A percentile compares a stretch with the other conserved stretches of the same genome.
phyloP scores from a whole-genome alignment of 2,888 invertebrate species.

The Scaptodrosophila latifasciaeformis region DNA sequence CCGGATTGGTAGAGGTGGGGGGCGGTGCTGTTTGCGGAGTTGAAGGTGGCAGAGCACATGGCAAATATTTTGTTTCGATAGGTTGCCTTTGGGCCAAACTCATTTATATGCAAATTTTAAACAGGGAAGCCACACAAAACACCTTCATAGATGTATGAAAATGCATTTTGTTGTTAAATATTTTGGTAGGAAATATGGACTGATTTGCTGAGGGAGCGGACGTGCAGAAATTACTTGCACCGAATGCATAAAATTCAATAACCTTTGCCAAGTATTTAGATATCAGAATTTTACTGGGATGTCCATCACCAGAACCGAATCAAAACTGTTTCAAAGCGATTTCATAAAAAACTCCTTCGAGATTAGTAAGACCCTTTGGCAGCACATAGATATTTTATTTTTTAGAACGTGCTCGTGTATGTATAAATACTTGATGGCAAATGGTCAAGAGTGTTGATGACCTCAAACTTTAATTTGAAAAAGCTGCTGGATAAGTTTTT shows the following conservation, averaged over 20 bases:
- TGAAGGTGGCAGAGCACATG: conserved; percentile 29
- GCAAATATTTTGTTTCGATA: conserved; percentile 66
- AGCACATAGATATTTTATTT: conserved; percentile 6
- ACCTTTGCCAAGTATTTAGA: conserved; percentile 54
- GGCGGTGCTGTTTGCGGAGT: conserved; percentile 3
- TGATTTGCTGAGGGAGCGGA: neutral
- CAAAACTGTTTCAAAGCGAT: conserved; percentile 24
- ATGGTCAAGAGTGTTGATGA: conserved; percentile 52
- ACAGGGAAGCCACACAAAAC: conserved; percentile 34
- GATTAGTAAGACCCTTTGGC: neutral
- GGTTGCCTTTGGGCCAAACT: conserved; percentile 65
- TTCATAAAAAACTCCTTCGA: neutral
- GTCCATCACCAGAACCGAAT: conserved; percentile 1
- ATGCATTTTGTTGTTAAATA: conserved; percentile 11
- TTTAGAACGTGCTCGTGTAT: conserved; percentile 49
- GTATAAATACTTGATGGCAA: conserved; percentile 54
- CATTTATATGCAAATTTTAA: conserved; percentile 65
- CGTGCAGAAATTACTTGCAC: conserved; percentile 51
- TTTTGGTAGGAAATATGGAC: neutral
- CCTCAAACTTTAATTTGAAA: conserved; percentile 37
- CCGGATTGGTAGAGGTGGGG: too few species aligned
- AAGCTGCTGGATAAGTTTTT: neutral
- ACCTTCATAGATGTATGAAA: conserved; percentile 4
- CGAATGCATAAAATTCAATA: conserved; percentile 64
- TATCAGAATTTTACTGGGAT: too few species aligned